phyloP scores from a whole-genome alignment of 1,140 invertebrate genomes.

The Ridgeia piscesae region DNA sequence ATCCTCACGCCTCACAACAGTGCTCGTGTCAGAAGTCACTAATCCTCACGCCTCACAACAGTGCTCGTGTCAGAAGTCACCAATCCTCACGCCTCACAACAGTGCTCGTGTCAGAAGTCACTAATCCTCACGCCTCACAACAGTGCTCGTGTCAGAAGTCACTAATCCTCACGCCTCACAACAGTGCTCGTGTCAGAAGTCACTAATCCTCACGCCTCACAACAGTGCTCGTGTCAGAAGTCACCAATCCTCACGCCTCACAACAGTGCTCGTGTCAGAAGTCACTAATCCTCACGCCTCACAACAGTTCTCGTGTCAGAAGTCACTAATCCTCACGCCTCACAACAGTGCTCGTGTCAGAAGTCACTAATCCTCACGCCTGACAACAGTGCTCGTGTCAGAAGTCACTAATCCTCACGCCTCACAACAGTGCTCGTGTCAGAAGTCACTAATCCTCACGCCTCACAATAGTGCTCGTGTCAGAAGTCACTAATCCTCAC shows the following conservation, averaged over 20 bases:
- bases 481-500: neutral
- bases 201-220: neutral
- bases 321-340: neutral
- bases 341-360: neutral
- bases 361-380: neutral
- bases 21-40: neutral
- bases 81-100: too few relatives aligned
- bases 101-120: neutral
- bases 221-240: neutral
- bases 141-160: neutral
- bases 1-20: too few relatives aligned
- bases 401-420: neutral
- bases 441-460: neutral
- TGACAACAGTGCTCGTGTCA: neutral
- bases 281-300: neutral
- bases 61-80: neutral
- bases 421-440: neutral
- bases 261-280: neutral
- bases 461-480: neutral
- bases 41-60: too few relatives aligned
- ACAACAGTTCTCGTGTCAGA: neutral
- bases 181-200: neutral
- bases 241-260: neutral
- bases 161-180: too few relatives aligned
- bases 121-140: too few relatives aligned